Evolutionary conservation across 2,797 vertebrate genomes (phyloP), one percentile per base, ranked within the genome.

Genomic region (Siniperca scherzeri): DNA sequence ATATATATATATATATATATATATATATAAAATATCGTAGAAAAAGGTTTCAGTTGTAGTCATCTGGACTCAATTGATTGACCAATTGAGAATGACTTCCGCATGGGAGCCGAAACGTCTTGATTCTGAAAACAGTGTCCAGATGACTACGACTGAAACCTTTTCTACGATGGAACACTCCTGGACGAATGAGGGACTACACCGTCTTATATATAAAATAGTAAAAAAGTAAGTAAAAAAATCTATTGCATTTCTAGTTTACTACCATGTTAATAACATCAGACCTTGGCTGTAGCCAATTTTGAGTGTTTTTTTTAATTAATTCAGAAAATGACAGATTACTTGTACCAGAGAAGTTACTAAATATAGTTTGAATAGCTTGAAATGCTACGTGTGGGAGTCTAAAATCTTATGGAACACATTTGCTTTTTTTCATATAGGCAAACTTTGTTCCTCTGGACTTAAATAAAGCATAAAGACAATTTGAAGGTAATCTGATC

Each of bases 401-500:
- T 72, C 50, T 14, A 38, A 38, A 61, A 60, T 67, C 36, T 56
- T 50, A 16, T 56, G 21, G 7, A 21, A 40, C 13, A 68, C 25
- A 70, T 72, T 40, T 57, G 12, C 22, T 60, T 72, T 38, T 40
- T 38, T 66, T 73, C 13, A 38, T 59, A 19, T 21, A 53, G 56
- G 36, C 12, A 69, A 71, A 55, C 14, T 46, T 38, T 48, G 4
- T n/a, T 70, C 42, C 38, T 57, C 30, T 64, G 13, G 25, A 75
- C 25, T 50, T 55, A 27, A 74, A 75, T 30, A 73, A 80, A 75
- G 61, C 48, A 52, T 52, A 25, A 59, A 66, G 40, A 71, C 10
- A 60, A 42, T 75, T 79, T 78, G 46, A n/a, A 71, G 50, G 42
- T 88, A 60, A 83, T 84, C 66, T 82, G 80, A 71, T 76, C 68